Evolutionary conservation across 2,888 invertebrate species (phyloP).

Genomic region (Stramonita haemastoma): DNA sequence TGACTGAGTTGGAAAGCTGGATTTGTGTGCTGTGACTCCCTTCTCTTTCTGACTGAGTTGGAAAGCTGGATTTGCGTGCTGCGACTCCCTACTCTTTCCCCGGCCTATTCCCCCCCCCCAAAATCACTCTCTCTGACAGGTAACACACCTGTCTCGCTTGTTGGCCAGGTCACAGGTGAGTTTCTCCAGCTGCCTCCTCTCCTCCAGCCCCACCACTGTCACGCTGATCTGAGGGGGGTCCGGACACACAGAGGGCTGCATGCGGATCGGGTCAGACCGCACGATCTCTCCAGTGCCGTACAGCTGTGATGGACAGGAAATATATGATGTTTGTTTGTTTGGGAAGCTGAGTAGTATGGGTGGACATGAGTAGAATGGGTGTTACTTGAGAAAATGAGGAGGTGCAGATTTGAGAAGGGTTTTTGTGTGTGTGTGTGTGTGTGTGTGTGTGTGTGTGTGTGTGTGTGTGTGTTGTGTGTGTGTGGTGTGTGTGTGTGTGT

Average conservation of each 20-base stretch:
- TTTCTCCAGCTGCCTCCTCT: slow-evolving; percentile 74
- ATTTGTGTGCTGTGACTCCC: neutral
- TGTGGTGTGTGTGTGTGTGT: too few species aligned
- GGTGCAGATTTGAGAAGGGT: too few species aligned
- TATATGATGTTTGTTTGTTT: too few species aligned
- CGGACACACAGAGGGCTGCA: slow-evolving; percentile 73
- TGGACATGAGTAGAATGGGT: too few species aligned
- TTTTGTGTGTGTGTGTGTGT: neutral
- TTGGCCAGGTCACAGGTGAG: slow-evolving; percentile 76
- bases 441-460: neutral
- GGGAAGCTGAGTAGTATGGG: too few species aligned
- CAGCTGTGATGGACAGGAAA: slow-evolving; percentile 59
- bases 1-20: too few species aligned
- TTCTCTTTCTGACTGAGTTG: too few species aligned
- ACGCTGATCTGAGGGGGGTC: slow-evolving; percentile 75
- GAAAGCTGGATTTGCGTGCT: too few species aligned
- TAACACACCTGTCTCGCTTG: slow-evolving; percentile 73
- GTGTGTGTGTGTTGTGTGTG: too few species aligned
- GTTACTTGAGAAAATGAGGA: too few species aligned
- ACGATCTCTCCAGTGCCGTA: slow-evolving; percentile 75
- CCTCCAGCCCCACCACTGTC: slow-evolving; percentile 75
- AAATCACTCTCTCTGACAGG: too few species aligned
- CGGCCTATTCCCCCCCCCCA: neutral
- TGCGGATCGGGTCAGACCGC: slow-evolving; percentile 70
- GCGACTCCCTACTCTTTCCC: neutral